Conservation (phyloP, 2,888 invertebrate species). For the Branchipolynoe longqiensis region DNA sequence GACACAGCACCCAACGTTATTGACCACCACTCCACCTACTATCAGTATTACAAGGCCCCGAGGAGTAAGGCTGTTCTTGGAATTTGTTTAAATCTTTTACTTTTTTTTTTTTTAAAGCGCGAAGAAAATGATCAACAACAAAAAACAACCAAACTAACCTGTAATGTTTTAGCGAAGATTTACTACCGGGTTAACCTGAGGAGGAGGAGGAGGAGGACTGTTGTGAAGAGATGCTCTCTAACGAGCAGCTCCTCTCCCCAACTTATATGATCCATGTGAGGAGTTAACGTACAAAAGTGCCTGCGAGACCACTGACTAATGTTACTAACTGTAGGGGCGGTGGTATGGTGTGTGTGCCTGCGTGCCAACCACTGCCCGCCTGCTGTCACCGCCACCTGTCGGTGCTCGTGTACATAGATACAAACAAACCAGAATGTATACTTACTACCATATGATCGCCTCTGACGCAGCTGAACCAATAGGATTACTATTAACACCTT, state of each 20-base stretch:
- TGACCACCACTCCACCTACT: conserved; percentile 55
- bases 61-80: conserved; percentile 57
- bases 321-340: conserved; percentile 58
- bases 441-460: conserved; percentile 27
- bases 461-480: conserved; percentile 25
- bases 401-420: conserved; percentile 44
- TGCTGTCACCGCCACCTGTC: conserved; percentile 44
- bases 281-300: conserved; percentile 58
- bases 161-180: conserved; percentile 55
- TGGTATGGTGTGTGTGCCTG: background rate
- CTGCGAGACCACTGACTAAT: conserved; percentile 57
- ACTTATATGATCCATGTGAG: too few relatives aligned
- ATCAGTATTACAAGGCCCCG: conserved; percentile 59
- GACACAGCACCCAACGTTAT: conserved; percentile 60
- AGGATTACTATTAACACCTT: conserved; percentile 44
- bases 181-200: conserved; percentile 13
- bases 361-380: background rate
- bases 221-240: conserved; percentile 53
- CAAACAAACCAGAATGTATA: conserved; percentile 27
- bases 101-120: too few relatives aligned
- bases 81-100: too few relatives aligned
- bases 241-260: background rate
- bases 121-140: conserved; percentile 2
- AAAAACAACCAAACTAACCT: conserved; percentile 31
- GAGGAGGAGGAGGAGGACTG: too few relatives aligned